Percentiles rank a stretch among this genome's conserved stretches.
These are phyloP conservation scores for Tribolium freemani DNA, from an alignment of 2,888 invertebrate genomes.

Conservation along the genomic window DNA sequence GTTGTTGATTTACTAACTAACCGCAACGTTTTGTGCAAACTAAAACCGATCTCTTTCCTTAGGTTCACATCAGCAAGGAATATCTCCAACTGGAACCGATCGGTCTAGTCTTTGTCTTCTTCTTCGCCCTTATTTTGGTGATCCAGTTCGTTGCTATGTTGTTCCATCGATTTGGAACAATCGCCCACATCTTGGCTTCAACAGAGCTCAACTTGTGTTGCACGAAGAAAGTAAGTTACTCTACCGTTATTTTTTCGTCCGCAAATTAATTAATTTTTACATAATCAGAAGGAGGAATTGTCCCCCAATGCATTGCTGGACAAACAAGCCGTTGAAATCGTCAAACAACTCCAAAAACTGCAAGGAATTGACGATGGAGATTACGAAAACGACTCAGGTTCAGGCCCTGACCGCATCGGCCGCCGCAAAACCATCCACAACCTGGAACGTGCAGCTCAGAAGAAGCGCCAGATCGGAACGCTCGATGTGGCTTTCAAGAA, in stretches of 20 bases:
- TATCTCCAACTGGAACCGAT: constrained; percentile 96
- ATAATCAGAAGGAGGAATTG: constrained; percentile 81
- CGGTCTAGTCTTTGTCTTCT: constrained; percentile 96
- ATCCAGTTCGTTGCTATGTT: constrained; percentile 98
- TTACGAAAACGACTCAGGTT: constrained; percentile 91
- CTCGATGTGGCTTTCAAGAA: constrained; percentile 97
- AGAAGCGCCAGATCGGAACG: constrained; percentile 92
- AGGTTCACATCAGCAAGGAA: constrained; percentile 90
- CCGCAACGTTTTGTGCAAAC: background rate
- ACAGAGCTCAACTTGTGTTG: constrained; percentile 90
- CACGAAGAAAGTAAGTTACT: constrained; percentile 80
- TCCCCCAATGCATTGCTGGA: constrained; percentile 90
- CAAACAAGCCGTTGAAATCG: constrained; percentile 95
- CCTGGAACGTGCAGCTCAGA: constrained; percentile 90
- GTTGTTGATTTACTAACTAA: too few species aligned
- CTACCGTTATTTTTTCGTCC: too few species aligned
- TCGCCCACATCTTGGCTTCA: constrained; percentile 96
- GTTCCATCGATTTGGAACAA: constrained; percentile 97
- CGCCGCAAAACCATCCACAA: constrained; percentile 92
- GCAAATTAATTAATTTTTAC: constrained; percentile 47
- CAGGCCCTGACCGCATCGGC: constrained; percentile 88
- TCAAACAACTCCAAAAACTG: constrained; percentile 88
- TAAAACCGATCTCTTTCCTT: constrained; percentile 52
- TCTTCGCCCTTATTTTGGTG: constrained; percentile 95
- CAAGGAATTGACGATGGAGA: constrained; percentile 87